Evolutionary conservation across 1,140 invertebrate genomes (phyloP).

Genomic region (Epicauta chinensis): DNA sequence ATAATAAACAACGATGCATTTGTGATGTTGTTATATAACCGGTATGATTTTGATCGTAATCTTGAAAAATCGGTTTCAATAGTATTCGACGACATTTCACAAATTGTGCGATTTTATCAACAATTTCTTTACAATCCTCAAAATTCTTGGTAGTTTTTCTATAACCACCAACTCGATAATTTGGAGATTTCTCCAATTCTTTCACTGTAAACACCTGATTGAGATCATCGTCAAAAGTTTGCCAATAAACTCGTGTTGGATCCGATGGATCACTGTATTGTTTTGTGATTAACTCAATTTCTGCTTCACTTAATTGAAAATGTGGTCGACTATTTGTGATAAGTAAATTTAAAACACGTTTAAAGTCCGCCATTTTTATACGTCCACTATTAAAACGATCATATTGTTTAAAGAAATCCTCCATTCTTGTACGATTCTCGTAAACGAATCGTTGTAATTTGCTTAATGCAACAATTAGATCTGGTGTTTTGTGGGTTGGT

Average conservation of each 20-base stretch:
- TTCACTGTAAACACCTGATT: constrained; percentile 58
- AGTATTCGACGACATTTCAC: constrained; percentile 49
- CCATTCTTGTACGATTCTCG: constrained; percentile 53
- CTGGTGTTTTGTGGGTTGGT: constrained; percentile 43
- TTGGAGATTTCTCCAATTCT: constrained; percentile 59
- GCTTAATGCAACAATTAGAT: constrained; percentile 45
- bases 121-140: constrained; percentile 50
- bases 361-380: constrained; percentile 58
- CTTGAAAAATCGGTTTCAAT: constrained; percentile 56
- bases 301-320: constrained; percentile 49
- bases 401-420: constrained; percentile 59
- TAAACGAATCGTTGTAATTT: constrained; percentile 55
- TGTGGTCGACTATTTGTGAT: constrained; percentile 50
- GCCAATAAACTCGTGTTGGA: constrained; percentile 55
- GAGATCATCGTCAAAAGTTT: constrained; percentile 64
- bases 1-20: constrained; percentile 57
- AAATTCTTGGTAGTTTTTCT: constrained; percentile 42
- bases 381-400: constrained; percentile 56
- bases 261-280: constrained; percentile 62
- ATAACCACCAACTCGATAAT: constrained; percentile 43
- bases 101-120: constrained; percentile 47
- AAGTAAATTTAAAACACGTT: constrained; percentile 54
- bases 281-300: constrained; percentile 50
- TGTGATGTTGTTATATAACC: constrained; percentile 62
- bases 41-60: constrained; percentile 58